These are phyloP conservation scores for Podarcis muralis DNA, from an alignment of 2,113 vertebrate species.

Conservation along the genomic window DNA sequence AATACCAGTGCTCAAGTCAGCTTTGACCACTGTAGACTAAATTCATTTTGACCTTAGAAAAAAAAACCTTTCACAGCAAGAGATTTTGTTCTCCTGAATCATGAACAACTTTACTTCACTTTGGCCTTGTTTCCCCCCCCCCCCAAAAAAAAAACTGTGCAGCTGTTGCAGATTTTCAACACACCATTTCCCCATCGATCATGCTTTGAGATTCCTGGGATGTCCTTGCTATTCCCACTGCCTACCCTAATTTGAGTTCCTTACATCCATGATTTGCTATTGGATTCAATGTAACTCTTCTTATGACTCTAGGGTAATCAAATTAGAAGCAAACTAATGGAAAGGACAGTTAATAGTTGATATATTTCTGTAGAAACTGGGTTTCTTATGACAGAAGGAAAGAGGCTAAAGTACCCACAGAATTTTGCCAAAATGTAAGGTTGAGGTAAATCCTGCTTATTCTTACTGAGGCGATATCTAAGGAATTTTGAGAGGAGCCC, in stretches of 20 bases:
- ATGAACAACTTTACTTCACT: not conserved
- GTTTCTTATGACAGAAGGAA: not conserved
- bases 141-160: not conserved
- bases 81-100: not conserved
- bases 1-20: not conserved
- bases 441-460: not conserved
- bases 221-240: not conserved
- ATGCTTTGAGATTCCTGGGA: not conserved
- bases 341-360: not conserved
- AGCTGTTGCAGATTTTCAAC: not conserved
- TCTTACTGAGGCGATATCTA: not conserved
- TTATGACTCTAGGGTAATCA: not conserved
- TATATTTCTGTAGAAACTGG: not conserved
- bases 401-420: not conserved
- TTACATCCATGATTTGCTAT: not conserved
- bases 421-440: not conserved
- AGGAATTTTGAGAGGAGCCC: not conserved
- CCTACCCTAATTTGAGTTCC: not conserved
- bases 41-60: not conserved
- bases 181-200: not conserved
- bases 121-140: not conserved
- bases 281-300: not conserved
- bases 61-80: not conserved
- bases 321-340: not conserved
- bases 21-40: not conserved